These are phyloP conservation scores for Cisticola juncidis DNA, from an alignment of 2,113 vertebrate genomes.

Conservation along the genomic window DNA sequence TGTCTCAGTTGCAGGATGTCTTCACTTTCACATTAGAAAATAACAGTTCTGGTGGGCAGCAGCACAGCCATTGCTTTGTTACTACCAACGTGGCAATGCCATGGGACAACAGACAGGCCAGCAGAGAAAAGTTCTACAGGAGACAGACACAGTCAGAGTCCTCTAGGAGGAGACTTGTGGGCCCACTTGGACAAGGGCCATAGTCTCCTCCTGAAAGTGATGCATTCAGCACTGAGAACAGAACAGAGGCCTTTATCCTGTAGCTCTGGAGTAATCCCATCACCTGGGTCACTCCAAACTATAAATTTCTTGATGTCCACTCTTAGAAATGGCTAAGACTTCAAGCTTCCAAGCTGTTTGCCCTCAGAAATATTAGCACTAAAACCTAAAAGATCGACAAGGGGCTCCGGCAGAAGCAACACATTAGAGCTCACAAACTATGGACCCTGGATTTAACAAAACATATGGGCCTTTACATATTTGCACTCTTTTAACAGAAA, in stretches of 20 bases:
- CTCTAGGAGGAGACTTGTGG: not conserved
- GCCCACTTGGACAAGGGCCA: not conserved
- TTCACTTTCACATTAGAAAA: not conserved
- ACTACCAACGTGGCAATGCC: too few species aligned
- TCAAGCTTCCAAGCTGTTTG: not conserved
- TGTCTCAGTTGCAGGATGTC: not conserved
- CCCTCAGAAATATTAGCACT: not conserved
- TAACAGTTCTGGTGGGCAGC: not conserved
- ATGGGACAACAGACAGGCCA: not conserved
- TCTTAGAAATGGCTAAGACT: not conserved
- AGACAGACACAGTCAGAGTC: not conserved
- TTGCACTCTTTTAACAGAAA: not conserved
- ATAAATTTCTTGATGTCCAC: not conserved
- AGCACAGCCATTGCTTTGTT: not conserved
- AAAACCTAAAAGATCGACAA: not conserved
- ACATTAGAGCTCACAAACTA: not conserved
- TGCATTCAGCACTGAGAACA: not conserved
- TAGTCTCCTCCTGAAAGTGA: rapidly evolving
- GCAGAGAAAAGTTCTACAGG: not conserved
- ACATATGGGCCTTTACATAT: not conserved
- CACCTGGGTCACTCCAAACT: too few species aligned
- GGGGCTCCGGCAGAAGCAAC: not conserved
- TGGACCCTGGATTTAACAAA: not conserved
- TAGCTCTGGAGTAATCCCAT: not conserved
- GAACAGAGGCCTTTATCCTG: not conserved